phyloP scores from a whole-genome alignment of 2,888 invertebrate genomes.

The Drosophila tanythrix region DNA sequence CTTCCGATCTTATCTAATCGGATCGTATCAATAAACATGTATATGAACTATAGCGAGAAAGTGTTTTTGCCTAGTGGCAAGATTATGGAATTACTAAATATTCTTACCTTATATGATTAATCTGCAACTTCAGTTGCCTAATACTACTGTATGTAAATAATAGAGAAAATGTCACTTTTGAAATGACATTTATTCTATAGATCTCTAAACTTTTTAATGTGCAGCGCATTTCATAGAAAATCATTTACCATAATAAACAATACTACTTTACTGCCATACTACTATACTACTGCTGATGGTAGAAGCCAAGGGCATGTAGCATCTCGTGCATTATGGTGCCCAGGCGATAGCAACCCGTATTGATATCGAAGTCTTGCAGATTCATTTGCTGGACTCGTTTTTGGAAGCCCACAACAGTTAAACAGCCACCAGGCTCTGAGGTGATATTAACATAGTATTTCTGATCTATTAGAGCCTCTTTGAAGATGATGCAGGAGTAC shows the following conservation, averaged over 20 bases:
- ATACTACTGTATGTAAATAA: not conserved
- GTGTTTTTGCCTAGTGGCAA: not conserved
- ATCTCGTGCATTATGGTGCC: slow-evolving; percentile 90
- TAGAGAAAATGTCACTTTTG: too few relatives aligned
- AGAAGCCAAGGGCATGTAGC: slow-evolving; percentile 90
- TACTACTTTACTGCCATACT: too few relatives aligned
- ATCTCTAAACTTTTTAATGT: too few relatives aligned
- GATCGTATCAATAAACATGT: not conserved
- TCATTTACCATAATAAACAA: too few relatives aligned
- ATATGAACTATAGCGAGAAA: not conserved
- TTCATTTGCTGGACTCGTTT: slow-evolving; percentile 83
- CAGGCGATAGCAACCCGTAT: slow-evolving; percentile 69
- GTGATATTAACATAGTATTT: slow-evolving; percentile 75
- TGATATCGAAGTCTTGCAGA: slow-evolving; percentile 45
- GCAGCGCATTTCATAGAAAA: too few relatives aligned
- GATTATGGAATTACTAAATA: not conserved
- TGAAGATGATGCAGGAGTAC: slow-evolving; percentile 90
- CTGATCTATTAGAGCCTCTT: slow-evolving; percentile 86
- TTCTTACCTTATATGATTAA: not conserved
- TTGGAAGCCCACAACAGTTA: slow-evolving; percentile 90
- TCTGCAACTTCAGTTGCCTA: not conserved
- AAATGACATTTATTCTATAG: too few relatives aligned
- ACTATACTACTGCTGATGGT: slow-evolving; percentile 86
- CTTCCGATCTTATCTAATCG: slow-evolving; percentile 41
- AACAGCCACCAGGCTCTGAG: slow-evolving; percentile 87